These are phyloP conservation scores for Picus viridis DNA, from an alignment of 2,797 vertebrate species.

Conservation along the genomic window DNA sequence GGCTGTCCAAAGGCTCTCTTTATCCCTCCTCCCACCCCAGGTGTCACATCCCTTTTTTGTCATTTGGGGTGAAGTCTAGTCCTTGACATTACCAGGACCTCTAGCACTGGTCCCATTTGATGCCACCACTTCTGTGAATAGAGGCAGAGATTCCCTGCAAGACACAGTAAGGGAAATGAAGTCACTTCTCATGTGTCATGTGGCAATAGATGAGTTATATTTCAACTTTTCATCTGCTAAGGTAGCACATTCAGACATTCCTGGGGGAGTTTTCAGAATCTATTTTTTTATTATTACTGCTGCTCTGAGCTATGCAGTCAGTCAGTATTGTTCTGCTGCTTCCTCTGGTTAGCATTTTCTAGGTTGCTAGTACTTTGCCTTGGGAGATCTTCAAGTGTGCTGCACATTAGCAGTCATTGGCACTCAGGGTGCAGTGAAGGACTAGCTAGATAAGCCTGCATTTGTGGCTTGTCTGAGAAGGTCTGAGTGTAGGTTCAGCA, in stretches of 20 bases:
- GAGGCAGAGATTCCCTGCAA: not conserved
- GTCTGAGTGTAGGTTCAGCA: not conserved
- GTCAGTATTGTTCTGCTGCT: not conserved
- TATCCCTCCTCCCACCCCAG: not conserved
- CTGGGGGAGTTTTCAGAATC: not conserved
- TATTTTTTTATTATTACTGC: not conserved
- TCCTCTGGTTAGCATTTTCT: slow-evolving; percentile 1
- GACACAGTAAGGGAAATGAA: not conserved
- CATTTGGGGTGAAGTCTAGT: not conserved
- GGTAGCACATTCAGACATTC: not conserved
- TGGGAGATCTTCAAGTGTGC: not conserved
- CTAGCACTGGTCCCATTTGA: not conserved
- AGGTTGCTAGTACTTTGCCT: not conserved
- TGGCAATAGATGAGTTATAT: not conserved
- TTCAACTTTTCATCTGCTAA: not conserved
- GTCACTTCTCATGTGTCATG: not conserved
- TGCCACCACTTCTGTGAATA: not conserved
- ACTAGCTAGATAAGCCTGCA: not conserved
- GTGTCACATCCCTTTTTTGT: not conserved
- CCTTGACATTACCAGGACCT: not conserved
- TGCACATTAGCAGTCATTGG: not conserved
- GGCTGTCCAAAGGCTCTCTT: not conserved
- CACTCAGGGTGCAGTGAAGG: not conserved
- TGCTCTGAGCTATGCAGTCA: not conserved
- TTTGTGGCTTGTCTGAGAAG: not conserved